Evolutionary conservation across 2,888 invertebrate genomes (phyloP), one percentile per base, ranked within the genome.

Genomic region (Eupithecia exiguata): DNA sequence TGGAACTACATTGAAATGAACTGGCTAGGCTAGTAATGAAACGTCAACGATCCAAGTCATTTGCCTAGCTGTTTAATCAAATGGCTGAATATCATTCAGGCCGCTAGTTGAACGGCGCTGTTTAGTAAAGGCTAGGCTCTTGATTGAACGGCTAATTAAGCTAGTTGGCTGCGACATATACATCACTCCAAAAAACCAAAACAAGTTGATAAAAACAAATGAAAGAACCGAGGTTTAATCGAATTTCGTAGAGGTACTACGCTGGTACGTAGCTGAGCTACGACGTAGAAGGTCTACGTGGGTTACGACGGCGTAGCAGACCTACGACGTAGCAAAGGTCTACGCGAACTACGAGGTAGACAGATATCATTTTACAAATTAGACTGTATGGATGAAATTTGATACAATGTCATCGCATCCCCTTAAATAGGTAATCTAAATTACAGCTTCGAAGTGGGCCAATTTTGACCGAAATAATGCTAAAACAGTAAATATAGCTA

Each of bases 261-360:
- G 12, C 9, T n/a, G 10, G 1, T 53, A 53, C 53, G 53, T 53
- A 53, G 10, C 21, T 21, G 21, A 21, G 21, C 53, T 53, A 53
- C 53, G 53, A 53, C 25, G 21, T 58, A 25, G 21, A 3, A 25
- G 21, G 25, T 58, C 53, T 53, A 53, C n/a, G 21, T 12, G 53
- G 10, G 53, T 21, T 21, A n/a, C 38, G 4, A 38, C 21, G 21
- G 36, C 72, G 53, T 72, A 65, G 65, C n/a, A 36, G 58, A 61
- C 25, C 71, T 30, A 62, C 25, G 63, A 14, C 65, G 65, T 72
- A 72, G 72, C 65, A 25, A n/a, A 58, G 14, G 40, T 58, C 62
- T 72, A 69, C 68, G 68, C 30, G 16, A 21, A 14, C 66, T 43
- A 66, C 66, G 66, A 21, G 65, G 65, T 69, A 65, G 69, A 36